Evolutionary conservation across 2,797 vertebrate species (phyloP).

Genomic region (Platalea minor): DNA sequence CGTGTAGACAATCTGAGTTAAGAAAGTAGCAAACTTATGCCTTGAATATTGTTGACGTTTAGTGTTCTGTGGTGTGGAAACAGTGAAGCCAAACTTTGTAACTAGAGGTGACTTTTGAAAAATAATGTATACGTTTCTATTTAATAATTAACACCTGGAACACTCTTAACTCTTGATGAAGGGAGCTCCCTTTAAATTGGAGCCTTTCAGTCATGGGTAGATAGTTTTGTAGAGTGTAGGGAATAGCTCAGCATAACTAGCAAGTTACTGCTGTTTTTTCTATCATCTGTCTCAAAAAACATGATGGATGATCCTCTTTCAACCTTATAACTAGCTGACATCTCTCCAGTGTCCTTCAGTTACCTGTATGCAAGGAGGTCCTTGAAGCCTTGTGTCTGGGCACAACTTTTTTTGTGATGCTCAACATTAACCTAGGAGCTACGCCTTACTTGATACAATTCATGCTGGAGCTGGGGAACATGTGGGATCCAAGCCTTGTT

Average conservation of each 20-base stretch:
- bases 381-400: not conserved
- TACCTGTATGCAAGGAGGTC: not conserved
- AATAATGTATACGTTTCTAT: not conserved
- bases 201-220: not conserved
- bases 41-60: not conserved
- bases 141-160: not conserved
- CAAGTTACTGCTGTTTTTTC: not conserved
- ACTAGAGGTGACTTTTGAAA: not conserved
- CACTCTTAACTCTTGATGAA: not conserved
- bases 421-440: not conserved
- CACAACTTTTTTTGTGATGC: not conserved
- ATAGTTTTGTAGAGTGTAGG: not conserved
- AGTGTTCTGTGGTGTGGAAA: not conserved
- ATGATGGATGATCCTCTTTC: not conserved
- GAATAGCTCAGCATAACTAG: not conserved
- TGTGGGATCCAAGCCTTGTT: rapidly evolving
- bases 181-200: not conserved
- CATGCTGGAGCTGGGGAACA: not conserved
- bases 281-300: rapidly evolving
- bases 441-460: not conserved
- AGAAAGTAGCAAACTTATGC: not conserved
- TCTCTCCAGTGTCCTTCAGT: not conserved
- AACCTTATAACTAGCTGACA: not conserved
- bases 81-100: not conserved
- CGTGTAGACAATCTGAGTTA: rapidly evolving